phyloP scores from a whole-genome alignment of 2,797 vertebrate species.

The Notolabrus celidotus region DNA sequence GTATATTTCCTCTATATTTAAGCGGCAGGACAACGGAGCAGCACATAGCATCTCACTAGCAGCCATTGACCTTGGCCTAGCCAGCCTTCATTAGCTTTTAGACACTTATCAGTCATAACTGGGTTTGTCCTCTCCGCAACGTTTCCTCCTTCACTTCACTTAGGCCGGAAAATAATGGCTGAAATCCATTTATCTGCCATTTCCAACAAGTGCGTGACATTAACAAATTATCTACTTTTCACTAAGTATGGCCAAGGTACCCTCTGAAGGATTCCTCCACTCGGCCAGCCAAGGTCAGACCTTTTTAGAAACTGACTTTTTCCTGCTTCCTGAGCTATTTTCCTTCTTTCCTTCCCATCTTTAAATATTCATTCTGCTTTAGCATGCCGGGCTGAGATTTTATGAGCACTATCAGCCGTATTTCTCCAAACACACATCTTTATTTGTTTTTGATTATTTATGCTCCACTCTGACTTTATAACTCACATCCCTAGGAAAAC shows the following conservation, averaged over 20 bases:
- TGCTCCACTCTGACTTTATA: slow-evolving; percentile 86
- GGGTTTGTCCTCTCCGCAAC: slow-evolving; percentile 87
- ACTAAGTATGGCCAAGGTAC: slow-evolving; percentile 89
- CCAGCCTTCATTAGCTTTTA: slow-evolving; percentile 91
- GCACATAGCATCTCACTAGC: slow-evolving; percentile 85
- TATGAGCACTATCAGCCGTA: slow-evolving; percentile 85
- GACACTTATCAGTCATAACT: slow-evolving; percentile 93
- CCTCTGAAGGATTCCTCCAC: slow-evolving; percentile 87
- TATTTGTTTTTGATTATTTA: slow-evolving; percentile 90
- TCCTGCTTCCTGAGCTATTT: slow-evolving; percentile 72
- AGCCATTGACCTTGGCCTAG: slow-evolving; percentile 90
- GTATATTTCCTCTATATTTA: slow-evolving; percentile 90
- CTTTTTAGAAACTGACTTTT: slow-evolving; percentile 83
- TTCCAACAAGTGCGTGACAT: slow-evolving; percentile 91
- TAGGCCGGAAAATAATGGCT: slow-evolving; percentile 89
- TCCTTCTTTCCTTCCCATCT: slow-evolving; percentile 83
- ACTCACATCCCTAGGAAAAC: slow-evolving; percentile 86
- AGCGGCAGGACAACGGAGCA: slow-evolving; percentile 85
- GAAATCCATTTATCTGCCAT: slow-evolving; percentile 93
- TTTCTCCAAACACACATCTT: slow-evolving; percentile 88
- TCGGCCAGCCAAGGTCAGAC: slow-evolving; percentile 84
- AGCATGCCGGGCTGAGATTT: slow-evolving; percentile 77
- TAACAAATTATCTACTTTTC: slow-evolving; percentile 91
- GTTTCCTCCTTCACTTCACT: slow-evolving; percentile 91
- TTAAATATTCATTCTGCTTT: slow-evolving; percentile 90